Conservation (phyloP, 2,113 vertebrate genomes). For the Scortum barcoo region DNA sequence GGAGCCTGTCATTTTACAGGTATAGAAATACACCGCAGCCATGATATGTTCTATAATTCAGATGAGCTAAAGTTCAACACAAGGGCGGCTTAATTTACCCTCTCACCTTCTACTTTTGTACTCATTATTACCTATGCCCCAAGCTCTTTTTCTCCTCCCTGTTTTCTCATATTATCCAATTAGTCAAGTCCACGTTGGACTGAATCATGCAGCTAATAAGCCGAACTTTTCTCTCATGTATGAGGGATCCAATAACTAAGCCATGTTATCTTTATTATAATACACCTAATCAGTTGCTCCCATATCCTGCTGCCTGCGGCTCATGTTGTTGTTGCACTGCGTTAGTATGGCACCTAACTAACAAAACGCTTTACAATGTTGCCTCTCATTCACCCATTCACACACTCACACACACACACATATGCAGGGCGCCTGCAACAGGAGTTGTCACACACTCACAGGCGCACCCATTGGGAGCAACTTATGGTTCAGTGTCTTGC, state of each 20-base stretch:
- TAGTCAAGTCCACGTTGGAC: constrained; percentile 11
- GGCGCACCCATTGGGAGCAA: too few relatives aligned
- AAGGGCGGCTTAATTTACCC: constrained; percentile 6
- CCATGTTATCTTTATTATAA: background rate
- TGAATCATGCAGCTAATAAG: constrained; percentile 23
- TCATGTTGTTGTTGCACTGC: background rate
- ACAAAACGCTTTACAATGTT: too few relatives aligned
- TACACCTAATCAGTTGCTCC: background rate
- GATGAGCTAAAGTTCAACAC: constrained; percentile 3
- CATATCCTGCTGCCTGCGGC: constrained; percentile 10
- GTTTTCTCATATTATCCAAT: constrained; percentile 36
- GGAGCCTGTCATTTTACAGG: background rate
- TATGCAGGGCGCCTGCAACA: too few relatives aligned
- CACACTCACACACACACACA: too few relatives aligned
- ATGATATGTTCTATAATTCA: constrained; percentile 14
- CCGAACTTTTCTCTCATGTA: constrained; percentile 1
- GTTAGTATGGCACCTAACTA: too few relatives aligned
- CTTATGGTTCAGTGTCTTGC: too few relatives aligned
- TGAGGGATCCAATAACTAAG: constrained; percentile 26
- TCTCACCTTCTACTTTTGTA: background rate
- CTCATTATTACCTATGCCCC: background rate
- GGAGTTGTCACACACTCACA: too few relatives aligned
- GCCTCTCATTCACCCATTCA: too few relatives aligned
- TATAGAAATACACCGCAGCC: background rate
- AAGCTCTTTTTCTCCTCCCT: constrained; percentile 4